A percentile compares a stretch with the other conserved stretches of the same genome.
phyloP scores from a whole-genome alignment of 2,113 vertebrate genomes.

The Scytalopus superciliaris region DNA sequence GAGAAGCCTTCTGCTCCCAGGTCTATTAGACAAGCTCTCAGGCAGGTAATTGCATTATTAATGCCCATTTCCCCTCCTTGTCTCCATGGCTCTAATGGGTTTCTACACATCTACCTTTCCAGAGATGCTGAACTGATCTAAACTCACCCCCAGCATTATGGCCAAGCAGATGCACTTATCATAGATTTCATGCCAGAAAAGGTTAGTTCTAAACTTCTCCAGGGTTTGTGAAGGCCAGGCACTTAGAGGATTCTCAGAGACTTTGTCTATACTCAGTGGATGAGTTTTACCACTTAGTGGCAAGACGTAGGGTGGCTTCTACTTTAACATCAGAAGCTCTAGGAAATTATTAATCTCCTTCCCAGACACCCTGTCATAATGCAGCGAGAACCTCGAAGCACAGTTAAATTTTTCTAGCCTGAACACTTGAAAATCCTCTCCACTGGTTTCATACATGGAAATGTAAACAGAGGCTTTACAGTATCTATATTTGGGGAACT shows the following conservation, averaged over 20 bases:
- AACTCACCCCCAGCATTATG: not conserved
- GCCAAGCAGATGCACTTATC: not conserved
- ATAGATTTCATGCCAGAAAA: not conserved
- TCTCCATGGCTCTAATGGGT: not conserved
- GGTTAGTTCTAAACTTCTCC: not conserved
- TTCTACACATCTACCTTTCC: not conserved
- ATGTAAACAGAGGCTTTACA: not conserved
- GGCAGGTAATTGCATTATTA: slow-evolving; percentile 7
- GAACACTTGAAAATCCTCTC: not conserved
- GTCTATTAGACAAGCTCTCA: not conserved
- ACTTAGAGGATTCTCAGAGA: not conserved
- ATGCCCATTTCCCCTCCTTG: not conserved
- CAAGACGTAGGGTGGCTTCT: not conserved
- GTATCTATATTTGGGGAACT: not conserved
- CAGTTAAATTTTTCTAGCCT: not conserved
- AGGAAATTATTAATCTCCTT: not conserved
- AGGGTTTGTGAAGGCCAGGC: not conserved
- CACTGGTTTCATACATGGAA: not conserved
- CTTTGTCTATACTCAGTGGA: not conserved
- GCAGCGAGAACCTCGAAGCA: not conserved
- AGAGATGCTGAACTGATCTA: not conserved
- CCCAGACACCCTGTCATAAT: not conserved
- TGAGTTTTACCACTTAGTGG: not conserved
- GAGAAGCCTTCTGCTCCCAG: not conserved
- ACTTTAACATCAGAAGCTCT: not conserved